Conservation (phyloP, 2,113 vertebrate species). For the Arenaria interpres region DNA sequence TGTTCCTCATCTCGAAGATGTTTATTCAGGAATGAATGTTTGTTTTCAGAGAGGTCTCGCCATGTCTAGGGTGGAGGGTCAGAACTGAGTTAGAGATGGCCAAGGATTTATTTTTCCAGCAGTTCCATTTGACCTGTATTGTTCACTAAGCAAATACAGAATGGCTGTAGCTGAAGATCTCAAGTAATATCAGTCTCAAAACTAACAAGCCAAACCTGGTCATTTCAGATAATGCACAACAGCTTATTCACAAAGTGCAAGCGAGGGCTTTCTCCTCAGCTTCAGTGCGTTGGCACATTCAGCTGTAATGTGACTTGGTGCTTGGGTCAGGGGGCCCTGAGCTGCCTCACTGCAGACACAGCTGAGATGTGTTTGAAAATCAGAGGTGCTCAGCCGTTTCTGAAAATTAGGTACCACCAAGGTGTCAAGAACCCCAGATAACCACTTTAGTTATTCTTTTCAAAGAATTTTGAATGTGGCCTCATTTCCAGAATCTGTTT, state of each 20-base stretch:
- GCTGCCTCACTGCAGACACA: background rate
- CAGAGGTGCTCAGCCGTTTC: background rate
- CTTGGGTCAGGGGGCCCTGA: background rate
- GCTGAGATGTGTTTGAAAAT: background rate
- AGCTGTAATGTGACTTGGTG: rapidly evolving
- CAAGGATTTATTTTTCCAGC: slow-evolving; percentile 51
- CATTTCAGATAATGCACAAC: background rate
- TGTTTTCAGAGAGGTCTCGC: slow-evolving; percentile 47
- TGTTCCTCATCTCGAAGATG: slow-evolving; percentile 54
- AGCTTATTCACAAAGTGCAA: background rate
- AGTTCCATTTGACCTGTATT: slow-evolving; percentile 26
- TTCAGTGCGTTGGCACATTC: background rate
- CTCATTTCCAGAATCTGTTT: background rate
- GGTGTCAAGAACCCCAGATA: background rate
- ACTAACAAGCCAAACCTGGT: background rate
- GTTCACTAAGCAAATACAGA: slow-evolving; percentile 15
- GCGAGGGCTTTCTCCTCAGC: background rate
- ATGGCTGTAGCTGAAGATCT: background rate
- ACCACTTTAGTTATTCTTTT: background rate
- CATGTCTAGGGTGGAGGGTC: slow-evolving; percentile 5
- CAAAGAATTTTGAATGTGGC: background rate
- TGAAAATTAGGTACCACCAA: background rate
- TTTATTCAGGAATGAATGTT: slow-evolving; percentile 63
- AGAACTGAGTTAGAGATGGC: background rate
- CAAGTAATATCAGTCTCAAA: background rate